These are phyloP conservation scores for Leptocoma aspasia DNA, from an alignment of 2,113 vertebrate species.

Conservation along the genomic window DNA sequence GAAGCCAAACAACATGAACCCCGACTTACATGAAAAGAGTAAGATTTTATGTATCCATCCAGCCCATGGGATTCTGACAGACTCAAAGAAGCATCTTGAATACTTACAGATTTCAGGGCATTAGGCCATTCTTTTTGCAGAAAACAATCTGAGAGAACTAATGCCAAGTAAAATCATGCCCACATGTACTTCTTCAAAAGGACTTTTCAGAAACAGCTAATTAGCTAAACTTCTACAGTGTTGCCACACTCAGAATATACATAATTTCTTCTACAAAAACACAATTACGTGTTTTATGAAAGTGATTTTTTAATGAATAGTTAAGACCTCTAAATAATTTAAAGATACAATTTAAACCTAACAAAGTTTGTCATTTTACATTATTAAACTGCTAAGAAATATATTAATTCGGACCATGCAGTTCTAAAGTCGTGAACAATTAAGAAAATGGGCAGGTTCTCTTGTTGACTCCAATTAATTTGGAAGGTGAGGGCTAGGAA, in stretches of 20 bases:
- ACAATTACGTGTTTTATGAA: constrained; percentile 3
- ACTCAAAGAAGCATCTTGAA: neutral
- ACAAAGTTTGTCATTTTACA: neutral
- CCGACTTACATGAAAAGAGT: neutral
- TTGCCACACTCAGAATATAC: neutral
- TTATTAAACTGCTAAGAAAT: neutral
- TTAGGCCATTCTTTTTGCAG: neutral
- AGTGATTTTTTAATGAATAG: constrained; percentile 15
- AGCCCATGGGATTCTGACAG: neutral
- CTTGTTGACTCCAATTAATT: neutral
- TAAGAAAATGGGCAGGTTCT: neutral
- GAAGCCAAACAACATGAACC: neutral
- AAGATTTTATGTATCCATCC: neutral
- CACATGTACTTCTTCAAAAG: neutral
- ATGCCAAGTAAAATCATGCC: neutral
- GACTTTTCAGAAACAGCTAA: neutral
- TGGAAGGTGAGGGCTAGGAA: neutral
- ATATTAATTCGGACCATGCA: neutral
- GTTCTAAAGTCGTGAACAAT: neutral
- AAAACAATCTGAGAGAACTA: neutral
- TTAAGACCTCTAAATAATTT: constrained; percentile 23
- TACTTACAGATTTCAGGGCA: neutral
- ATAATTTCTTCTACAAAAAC: constrained; percentile 13
- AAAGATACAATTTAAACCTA: neutral
- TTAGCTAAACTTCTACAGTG: neutral